A percentile compares a stretch with the other conserved stretches of the same genome.
Conservation (phyloP, 2,797 vertebrate species). For the Esox masquinongy region DNA sequence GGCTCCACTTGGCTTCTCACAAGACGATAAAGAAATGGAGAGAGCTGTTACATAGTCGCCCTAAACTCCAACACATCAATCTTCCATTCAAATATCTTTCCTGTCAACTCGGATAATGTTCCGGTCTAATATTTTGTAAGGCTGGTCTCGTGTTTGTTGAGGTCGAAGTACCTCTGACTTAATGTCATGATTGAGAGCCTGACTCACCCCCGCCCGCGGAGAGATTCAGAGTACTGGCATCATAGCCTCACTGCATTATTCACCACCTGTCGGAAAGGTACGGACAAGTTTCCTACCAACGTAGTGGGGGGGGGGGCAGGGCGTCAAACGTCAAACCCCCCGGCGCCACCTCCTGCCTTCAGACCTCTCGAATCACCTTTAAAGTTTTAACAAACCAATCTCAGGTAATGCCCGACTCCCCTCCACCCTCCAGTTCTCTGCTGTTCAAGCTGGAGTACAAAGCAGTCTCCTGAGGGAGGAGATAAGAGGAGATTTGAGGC, state of each 20-base stretch:
- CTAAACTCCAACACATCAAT: too few relatives aligned
- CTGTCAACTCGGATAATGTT: too few relatives aligned
- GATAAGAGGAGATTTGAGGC: constrained; percentile 46
- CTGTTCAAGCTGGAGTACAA: constrained; percentile 14
- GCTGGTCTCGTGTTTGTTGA: too few relatives aligned
- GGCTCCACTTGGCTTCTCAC: too few relatives aligned
- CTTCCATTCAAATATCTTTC: too few relatives aligned
- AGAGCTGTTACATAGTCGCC: too few relatives aligned
- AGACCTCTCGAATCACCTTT: constrained; percentile 39
- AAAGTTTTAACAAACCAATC: constrained; percentile 58
- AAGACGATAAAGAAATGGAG: too few relatives aligned
- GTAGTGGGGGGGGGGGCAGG: constrained; percentile 18
- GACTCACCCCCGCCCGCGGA: constrained; percentile 26
- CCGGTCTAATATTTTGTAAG: too few relatives aligned
- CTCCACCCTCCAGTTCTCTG: background rate
- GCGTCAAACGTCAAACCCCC: constrained; percentile 35
- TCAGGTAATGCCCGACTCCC: constrained; percentile 22
- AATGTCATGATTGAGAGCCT: background rate
- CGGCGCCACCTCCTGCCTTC: constrained; percentile 5
- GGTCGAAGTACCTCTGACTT: too few relatives aligned
- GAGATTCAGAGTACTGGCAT: constrained; percentile 41
- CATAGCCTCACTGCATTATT: constrained; percentile 72
- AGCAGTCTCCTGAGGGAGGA: constrained; percentile 39
- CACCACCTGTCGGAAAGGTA: constrained; percentile 62
- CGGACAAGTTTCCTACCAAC: constrained; percentile 44